Conservation (phyloP, 1,140 invertebrate species). For the Agrypnia vestita region DNA sequence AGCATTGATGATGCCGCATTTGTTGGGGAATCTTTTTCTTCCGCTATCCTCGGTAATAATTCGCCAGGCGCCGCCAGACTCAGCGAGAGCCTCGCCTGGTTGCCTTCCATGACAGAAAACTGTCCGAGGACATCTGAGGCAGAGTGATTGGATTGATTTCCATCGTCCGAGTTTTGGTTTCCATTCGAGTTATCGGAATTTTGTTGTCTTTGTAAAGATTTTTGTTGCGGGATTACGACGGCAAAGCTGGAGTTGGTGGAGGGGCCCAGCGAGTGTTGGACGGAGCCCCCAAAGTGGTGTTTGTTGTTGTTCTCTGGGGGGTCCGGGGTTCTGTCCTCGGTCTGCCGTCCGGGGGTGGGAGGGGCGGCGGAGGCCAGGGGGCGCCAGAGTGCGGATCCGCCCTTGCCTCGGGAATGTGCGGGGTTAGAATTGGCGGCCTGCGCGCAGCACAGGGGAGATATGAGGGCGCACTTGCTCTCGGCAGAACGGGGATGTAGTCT, state of each 20-base stretch:
- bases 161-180: constrained; percentile 47
- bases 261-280: constrained; percentile 54
- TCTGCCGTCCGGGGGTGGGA: constrained; percentile 63
- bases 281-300: constrained; percentile 64
- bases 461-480: constrained; percentile 76
- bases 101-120: constrained; percentile 47
- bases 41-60: constrained; percentile 81
- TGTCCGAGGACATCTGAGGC: constrained; percentile 51
- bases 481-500: constrained; percentile 78
- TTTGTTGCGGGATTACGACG: constrained; percentile 58
- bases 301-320: constrained; percentile 63
- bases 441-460: constrained; percentile 77
- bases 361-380: constrained; percentile 63
- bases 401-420: constrained; percentile 65
- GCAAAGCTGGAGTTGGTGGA: constrained; percentile 59
- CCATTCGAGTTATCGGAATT: constrained; percentile 41
- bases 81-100: constrained; percentile 64
- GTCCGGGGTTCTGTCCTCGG: constrained; percentile 63
- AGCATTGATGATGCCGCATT: constrained; percentile 66
- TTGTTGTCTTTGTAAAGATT: constrained; percentile 50
- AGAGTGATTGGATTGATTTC: constrained; percentile 47
- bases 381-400: constrained; percentile 63
- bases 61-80: constrained; percentile 70
- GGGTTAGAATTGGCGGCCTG: constrained; percentile 69
- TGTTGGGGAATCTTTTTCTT: constrained; percentile 89